Percentiles rank a stretch among this genome's conserved stretches.
Conservation (phyloP, 2,797 vertebrate genomes). For the Sebastes itinus region DNA sequence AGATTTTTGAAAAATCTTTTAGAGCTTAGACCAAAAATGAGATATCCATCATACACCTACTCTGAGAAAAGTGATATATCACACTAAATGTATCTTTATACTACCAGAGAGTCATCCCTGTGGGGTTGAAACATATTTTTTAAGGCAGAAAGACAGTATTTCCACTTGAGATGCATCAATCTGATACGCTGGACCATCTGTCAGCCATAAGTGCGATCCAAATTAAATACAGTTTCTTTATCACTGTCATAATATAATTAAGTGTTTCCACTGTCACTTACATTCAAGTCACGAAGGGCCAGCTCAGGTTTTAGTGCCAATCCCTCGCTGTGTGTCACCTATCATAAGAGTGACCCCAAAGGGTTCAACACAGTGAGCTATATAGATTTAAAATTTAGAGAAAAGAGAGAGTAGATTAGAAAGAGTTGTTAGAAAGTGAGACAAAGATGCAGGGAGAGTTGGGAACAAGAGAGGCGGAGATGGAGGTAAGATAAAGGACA, state of each 20-base stretch:
- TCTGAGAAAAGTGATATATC: neutral
- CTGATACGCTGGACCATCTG: neutral
- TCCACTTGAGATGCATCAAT: neutral
- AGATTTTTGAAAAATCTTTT: neutral
- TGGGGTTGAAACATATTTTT: neutral
- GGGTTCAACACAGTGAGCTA: neutral
- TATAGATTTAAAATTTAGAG: neutral
- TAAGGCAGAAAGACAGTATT: neutral
- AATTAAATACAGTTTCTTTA: neutral
- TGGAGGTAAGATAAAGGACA: slow-evolving; percentile 29
- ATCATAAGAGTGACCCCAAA: neutral
- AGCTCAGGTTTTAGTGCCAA: neutral
- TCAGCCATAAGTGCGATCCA: neutral
- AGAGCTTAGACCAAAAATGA: neutral
- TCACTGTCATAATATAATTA: no score
- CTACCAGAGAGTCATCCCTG: neutral
- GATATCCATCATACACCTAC: neutral
- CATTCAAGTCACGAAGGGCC: neutral
- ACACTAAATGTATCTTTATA: neutral
- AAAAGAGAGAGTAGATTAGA: neutral
- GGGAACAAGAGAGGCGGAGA: neutral
- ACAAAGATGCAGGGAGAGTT: neutral
- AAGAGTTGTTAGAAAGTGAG: neutral
- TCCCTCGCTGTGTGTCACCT: neutral
- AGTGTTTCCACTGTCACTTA: no score